These are phyloP conservation scores for Podabrus alpinus DNA, from an alignment of 2,888 invertebrate species.

Conservation along the genomic window DNA sequence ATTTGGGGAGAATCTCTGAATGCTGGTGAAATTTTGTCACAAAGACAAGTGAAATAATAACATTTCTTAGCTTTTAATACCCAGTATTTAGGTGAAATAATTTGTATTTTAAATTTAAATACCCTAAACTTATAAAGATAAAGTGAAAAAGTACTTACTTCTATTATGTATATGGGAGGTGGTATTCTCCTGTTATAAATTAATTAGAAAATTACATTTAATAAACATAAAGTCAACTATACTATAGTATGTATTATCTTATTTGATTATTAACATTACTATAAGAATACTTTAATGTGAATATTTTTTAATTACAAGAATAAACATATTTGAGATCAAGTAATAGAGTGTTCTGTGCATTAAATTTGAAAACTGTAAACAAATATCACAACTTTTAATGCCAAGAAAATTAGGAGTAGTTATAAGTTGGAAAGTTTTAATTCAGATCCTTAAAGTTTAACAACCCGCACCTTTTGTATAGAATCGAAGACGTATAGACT, in stretches of 20 bases:
- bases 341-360: background rate
- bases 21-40: constrained; percentile 32
- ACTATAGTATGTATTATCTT: background rate
- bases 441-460: background rate
- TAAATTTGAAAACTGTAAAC: background rate
- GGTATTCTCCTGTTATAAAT: background rate
- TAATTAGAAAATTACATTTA: background rate
- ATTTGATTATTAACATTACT: background rate
- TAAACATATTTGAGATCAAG: background rate
- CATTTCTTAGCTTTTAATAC: constrained; percentile 36
- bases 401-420: constrained; percentile 9
- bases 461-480: constrained; percentile 1
- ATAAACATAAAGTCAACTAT: background rate
- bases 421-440: constrained; percentile 19
- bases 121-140: constrained; percentile 27
- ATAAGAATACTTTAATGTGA: background rate
- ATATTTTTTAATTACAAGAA: background rate
- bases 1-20: constrained; percentile 30
- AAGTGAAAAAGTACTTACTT: constrained; percentile 18
- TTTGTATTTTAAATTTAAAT: constrained; percentile 38
- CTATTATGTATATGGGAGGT: background rate
- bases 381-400: constrained; percentile 2
- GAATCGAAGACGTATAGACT: background rate
- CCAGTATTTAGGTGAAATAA: constrained; percentile 35
- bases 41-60: constrained; percentile 40